Evolutionary conservation across 2,113 vertebrate species (phyloP).

Genomic region (Trinectes maculatus): DNA sequence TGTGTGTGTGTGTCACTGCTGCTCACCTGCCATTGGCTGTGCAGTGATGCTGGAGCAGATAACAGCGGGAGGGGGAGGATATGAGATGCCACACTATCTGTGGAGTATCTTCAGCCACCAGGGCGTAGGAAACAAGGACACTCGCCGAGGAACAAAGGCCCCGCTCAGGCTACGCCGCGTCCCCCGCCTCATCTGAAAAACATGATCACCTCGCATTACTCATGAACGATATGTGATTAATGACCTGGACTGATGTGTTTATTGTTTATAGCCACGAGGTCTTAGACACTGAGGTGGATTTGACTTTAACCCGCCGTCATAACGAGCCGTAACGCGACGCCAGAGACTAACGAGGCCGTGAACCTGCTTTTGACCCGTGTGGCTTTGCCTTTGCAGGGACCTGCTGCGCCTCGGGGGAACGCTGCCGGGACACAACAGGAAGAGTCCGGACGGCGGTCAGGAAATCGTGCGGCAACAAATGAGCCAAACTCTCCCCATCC

Average conservation of each 20-base stretch:
- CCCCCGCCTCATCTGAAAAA: slow-evolving; percentile 55
- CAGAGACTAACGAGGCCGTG: too few relatives aligned
- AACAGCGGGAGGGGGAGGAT: slow-evolving; percentile 61
- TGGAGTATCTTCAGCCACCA: slow-evolving; percentile 57
- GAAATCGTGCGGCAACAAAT: slow-evolving; percentile 82
- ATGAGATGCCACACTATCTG: slow-evolving; percentile 69
- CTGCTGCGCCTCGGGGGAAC: slow-evolving; percentile 82
- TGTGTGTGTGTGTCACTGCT: slow-evolving; percentile 38
- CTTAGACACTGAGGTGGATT: slow-evolving; percentile 40
- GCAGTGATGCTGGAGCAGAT: slow-evolving; percentile 55
- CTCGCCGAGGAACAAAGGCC: slow-evolving; percentile 63
- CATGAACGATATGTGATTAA: slow-evolving; percentile 57
- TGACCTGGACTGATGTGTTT: slow-evolving; percentile 34
- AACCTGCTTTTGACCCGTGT: slow-evolving; percentile 53
- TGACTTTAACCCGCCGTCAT: slow-evolving; percentile 28
- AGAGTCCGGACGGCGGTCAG: slow-evolving; percentile 79
- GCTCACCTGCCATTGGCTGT: slow-evolving; percentile 65
- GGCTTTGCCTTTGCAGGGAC: slow-evolving; percentile 74
- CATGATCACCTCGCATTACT: slow-evolving; percentile 66
- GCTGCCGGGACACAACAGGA: slow-evolving; percentile 84
- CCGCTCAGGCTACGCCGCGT: slow-evolving; percentile 6
- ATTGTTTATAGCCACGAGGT: slow-evolving; percentile 31
- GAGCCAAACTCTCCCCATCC: slow-evolving; percentile 84
- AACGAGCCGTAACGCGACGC: slow-evolving; percentile 35
- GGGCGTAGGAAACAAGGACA: slow-evolving; percentile 67